Base-by-base conservation (phyloP, 2,888 invertebrate species). In the Allolobophora icterica region DNA sequence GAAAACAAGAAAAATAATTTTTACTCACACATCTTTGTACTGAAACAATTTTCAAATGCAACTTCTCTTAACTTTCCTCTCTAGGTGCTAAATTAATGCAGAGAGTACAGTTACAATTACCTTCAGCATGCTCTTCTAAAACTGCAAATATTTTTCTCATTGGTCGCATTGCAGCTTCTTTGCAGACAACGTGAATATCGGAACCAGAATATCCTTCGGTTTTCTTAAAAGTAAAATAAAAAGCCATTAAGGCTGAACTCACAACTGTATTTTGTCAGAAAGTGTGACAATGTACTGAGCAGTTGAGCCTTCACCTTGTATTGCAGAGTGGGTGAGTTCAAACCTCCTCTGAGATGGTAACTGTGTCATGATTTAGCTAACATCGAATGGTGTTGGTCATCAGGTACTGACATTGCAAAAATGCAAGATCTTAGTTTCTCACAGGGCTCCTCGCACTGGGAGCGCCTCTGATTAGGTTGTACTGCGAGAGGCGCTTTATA, bases 171-270 rank as follows among this genome's bases (percentile, higher is more conserved):
- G 97, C 97, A 0, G 98, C 97, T 96, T 98, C 98, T 95, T 98
- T 98, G 94, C 98, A 98, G 52, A 98, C 97, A 92, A 97, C 95
- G 94, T 97, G 97, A 90, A 99, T 96, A 94, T 99, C 99, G 24
- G 98, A 97, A 0, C 98, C 98, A 0, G 98, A 98, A 94, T 98
- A 98, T 8, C 97, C 97, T 30, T 97, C 96, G 0, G 97, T 97
- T 93, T 94, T 94, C 96, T 96, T 94, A 83, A 35, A 89, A 90
- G 83, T 38, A 90, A 52, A 30, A 33, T 33, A 89, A 89, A 89
- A 89, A 34, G 17, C n/a, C 34, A 83, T 8, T 17, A 38, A 40
- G 45, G 89, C 38, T 35, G 24, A 89, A 33, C 87, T 34, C 30
- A 35, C 11, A 40, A 8, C 34, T 89, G 38, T 11, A 38, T n/a